Evolutionary conservation across 2,113 vertebrate species (phyloP).

Genomic region (Siniperca knerii): DNA sequence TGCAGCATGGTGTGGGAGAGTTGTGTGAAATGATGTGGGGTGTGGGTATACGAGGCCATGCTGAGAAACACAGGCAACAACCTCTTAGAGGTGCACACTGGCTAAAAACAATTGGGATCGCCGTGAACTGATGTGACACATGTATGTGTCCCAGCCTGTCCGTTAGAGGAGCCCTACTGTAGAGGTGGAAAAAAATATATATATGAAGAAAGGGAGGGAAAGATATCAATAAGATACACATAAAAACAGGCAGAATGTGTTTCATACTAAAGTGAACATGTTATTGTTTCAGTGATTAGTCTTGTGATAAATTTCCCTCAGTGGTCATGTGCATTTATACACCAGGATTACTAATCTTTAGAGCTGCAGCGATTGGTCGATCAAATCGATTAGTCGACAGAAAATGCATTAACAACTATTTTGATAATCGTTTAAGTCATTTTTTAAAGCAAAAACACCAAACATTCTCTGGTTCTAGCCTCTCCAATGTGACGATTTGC

Average conservation of each 20-base stretch:
- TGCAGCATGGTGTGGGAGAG: conserved; percentile 22
- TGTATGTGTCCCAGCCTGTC: conserved; percentile 67
- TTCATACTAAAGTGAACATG: not conserved
- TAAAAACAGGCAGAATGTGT: not conserved
- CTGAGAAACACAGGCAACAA: conserved; percentile 55
- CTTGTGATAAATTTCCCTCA: not conserved
- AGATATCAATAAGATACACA: not conserved
- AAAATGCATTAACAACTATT: no score
- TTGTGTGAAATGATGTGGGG: conserved; percentile 38
- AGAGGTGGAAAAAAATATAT: conserved; percentile 37
- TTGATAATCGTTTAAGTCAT: no score
- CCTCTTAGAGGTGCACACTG: conserved; percentile 62
- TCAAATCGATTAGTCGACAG: not conserved
- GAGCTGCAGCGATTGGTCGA: not conserved
- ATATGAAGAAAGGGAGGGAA: conserved; percentile 31
- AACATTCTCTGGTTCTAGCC: not conserved
- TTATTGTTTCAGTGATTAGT: not conserved
- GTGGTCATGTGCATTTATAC: not conserved
- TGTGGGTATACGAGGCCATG: conserved; percentile 19
- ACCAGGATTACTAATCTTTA: not conserved
- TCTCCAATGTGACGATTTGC: not conserved
- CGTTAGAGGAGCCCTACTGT: conserved; percentile 60
- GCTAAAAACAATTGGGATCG: conserved; percentile 81
- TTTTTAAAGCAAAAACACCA: not conserved
- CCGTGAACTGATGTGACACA: conserved; percentile 80